These are phyloP conservation scores for Rosalia funebris DNA, from an alignment of 2,888 invertebrate genomes.

Conservation along the genomic window DNA sequence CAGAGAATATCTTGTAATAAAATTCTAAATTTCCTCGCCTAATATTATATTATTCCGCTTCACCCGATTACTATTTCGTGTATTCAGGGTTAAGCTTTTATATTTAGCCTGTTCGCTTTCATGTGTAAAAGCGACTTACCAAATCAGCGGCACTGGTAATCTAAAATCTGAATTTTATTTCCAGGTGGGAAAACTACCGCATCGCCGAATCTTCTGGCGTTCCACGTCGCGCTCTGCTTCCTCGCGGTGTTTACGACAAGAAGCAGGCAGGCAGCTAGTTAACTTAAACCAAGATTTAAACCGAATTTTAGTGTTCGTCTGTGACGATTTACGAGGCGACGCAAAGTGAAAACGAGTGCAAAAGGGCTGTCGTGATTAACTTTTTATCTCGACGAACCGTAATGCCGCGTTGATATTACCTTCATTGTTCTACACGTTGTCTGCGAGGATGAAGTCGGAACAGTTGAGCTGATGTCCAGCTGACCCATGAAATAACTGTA, in stretches of 20 bases:
- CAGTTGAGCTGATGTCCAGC: neutral
- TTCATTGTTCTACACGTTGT: conserved; percentile 5
- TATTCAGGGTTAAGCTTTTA: too few relatives aligned
- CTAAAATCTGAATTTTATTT: conserved; percentile 13
- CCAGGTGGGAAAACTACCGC: conserved; percentile 33
- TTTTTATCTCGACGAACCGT: conserved; percentile 28
- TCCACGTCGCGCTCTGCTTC: conserved; percentile 22
- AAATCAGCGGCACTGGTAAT: neutral
- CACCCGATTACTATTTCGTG: too few relatives aligned
- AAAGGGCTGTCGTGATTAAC: conserved; percentile 26
- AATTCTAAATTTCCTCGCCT: too few relatives aligned
- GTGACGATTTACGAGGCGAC: conserved; percentile 35
- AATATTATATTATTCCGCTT: too few relatives aligned
- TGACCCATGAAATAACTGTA: conserved; percentile 12
- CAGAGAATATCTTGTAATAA: too few relatives aligned
- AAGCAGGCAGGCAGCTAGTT: conserved; percentile 30
- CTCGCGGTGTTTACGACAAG: conserved; percentile 21
- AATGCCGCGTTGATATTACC: conserved; percentile 7
- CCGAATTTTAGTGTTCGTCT: conserved; percentile 37
- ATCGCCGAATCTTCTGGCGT: conserved; percentile 28
- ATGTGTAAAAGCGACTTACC: neutral
- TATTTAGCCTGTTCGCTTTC: too few relatives aligned
- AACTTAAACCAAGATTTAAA: conserved; percentile 22
- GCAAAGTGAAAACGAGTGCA: conserved; percentile 38
- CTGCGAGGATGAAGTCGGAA: neutral